Base-by-base conservation (phyloP, 2,113 vertebrate genomes). In the Rhipidura dahli region DNA sequence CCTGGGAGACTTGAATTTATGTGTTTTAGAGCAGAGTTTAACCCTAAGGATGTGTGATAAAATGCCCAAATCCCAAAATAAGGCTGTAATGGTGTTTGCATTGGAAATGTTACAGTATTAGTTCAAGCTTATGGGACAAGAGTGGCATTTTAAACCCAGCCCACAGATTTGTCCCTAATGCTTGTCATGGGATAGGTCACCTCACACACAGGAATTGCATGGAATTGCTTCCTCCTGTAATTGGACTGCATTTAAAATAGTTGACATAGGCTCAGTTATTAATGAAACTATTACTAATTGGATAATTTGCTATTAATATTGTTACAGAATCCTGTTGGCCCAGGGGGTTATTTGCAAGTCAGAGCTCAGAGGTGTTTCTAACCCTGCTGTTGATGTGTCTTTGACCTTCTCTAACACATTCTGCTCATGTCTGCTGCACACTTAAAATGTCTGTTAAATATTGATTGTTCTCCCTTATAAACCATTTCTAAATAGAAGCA, bases 391-490 rank as follows among this genome's bases (percentile, higher is more conserved):
- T 5, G 47, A 70, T 65, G 63, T 66, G 50, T 45, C 54, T 84
- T 9, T 91, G 92, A 86, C 71, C 83, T 76, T 70, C 72, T 65
- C 73, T 33, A 77, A 22, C 60, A 40, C 44, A 68, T 78, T 92
- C 92, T 94, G 18, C 85, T 93, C 31, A 0, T 93, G 91, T 86
- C 91, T 94, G 68, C 83, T 77, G 71, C 68, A 64, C 82, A 10
- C 68, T 88, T 88, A 54, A 85, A 93, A 88, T 77, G 49, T 51
- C 85, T 90, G 66, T 94, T 91, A 83, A 86, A 77, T 88, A 94
- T 93, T 86, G 88, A 97, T 96, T 78, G 59, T 45, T 23, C 73
- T 92, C 45, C 66, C 79, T 83, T 70, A 90, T 80, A 95, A 95
- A 68, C 79, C 66, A 73, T 94, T 96, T 83, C 83, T 80, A 91